phyloP scores from a whole-genome alignment of 1,140 invertebrate genomes.

The Drosophila tani region DNA sequence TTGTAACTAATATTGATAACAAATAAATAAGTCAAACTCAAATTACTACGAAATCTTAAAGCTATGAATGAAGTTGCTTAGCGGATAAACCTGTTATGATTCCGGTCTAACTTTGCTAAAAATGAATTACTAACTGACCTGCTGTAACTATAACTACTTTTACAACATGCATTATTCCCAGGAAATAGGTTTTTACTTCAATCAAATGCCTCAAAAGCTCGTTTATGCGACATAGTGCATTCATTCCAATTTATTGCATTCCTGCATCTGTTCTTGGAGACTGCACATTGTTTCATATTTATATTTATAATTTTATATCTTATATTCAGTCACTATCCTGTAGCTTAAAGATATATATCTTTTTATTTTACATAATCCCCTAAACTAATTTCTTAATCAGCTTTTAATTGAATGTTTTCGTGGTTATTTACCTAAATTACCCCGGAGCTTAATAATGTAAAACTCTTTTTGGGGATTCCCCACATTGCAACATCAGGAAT shows the following conservation, averaged over 20 bases:
- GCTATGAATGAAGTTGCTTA: not conserved
- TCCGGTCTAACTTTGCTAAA: not conserved
- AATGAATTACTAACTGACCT: too few relatives aligned
- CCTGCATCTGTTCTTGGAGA: too few relatives aligned
- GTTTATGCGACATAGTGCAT: too few relatives aligned
- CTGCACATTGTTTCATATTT: too few relatives aligned
- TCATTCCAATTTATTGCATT: too few relatives aligned
- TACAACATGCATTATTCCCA: too few relatives aligned
- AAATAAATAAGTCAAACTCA: slow-evolving; percentile 10
- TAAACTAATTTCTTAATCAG: not conserved
- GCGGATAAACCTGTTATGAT: not conserved
- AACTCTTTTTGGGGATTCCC: slow-evolving; percentile 8
- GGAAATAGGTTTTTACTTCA: too few relatives aligned
- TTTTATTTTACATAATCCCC: not conserved
- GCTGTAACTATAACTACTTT: too few relatives aligned
- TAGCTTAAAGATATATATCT: too few relatives aligned
- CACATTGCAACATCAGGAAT: not conserved
- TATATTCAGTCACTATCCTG: too few relatives aligned
- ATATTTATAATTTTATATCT: too few relatives aligned
- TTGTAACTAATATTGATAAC: not conserved
- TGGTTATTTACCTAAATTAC: slow-evolving; percentile 3
- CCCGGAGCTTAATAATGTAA: not conserved
- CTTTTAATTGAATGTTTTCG: slow-evolving; percentile 1
- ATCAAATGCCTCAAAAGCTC: too few relatives aligned
- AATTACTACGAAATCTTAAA: not conserved